Evolutionary conservation across 2,888 invertebrate genomes (phyloP), one percentile per base, ranked within the genome.

Genomic region (Patella ulyssiponensis): DNA sequence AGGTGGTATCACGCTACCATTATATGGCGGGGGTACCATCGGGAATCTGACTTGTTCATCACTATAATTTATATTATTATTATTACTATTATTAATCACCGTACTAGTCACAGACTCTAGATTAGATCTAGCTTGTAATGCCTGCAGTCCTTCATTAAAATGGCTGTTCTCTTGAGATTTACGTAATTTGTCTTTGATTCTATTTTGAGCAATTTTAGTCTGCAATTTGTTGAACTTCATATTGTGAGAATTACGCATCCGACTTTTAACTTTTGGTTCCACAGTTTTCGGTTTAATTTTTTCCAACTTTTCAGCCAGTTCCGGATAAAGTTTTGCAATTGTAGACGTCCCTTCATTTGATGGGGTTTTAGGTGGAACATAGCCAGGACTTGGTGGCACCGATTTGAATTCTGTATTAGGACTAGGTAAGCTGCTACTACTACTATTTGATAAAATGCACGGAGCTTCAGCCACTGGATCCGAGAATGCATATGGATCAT

Each of bases 151-250:
- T 86, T 82, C 89, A 90, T 75, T 20, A 23, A 64, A 64, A 14
- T 12, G 23, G 20, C 23, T 20, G 23, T 23, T 64, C 23, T 20
- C 23, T 74, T 83, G 82, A 20, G 81, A 81, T 64, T 81, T 83
- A n/a, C 82, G 73, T 5, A 90, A 82, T 79, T 92, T 92, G 81
- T 91, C 91, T 80, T 91, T 89, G 44, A 92, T 90, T 83, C 89
- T 90, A 81, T 91, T 92, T 82, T 91, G 91, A 79, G 91, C 91
- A 81, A 92, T 91, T 86, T 91, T 91, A 56, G 90, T 91, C 82
- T 92, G 91, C 71, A 92, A 83, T 77, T 90, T 88, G 81, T 91
- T 91, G 23, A 64, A 64, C 4, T 64, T 64, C 89, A 92, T 90
- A 54, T 91, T 91, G 74, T 91, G 85, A n/a, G 91, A 91, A 80